Conservation (phyloP, 2,888 invertebrate genomes). For the Oeneis ivallda region DNA sequence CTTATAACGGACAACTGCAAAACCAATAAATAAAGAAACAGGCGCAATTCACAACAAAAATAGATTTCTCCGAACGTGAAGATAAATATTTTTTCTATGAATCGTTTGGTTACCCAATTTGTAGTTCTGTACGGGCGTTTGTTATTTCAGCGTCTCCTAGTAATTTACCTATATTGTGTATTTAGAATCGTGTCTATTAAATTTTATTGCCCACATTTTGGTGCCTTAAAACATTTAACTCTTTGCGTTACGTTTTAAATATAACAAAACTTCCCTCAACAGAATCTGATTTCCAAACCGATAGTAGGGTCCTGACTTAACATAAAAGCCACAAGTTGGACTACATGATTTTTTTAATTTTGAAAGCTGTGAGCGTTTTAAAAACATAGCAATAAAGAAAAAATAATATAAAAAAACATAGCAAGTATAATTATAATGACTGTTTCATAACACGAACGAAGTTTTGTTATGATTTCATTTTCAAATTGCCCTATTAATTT, state of each 20-base stretch:
- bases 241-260: too few relatives aligned
- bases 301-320: too few relatives aligned
- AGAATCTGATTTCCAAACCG: too few relatives aligned
- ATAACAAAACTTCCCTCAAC: too few relatives aligned
- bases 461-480: slow-evolving; percentile 1
- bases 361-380: too few relatives aligned
- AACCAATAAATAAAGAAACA: slow-evolving; percentile 16
- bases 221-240: too few relatives aligned
- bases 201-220: background rate
- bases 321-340: too few relatives aligned
- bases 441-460: background rate
- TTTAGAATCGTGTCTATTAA: slow-evolving; percentile 9
- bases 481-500: background rate
- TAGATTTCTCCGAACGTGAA: slow-evolving; percentile 24
- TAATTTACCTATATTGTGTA: background rate
- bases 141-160: slow-evolving; percentile 17
- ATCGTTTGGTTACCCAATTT: slow-evolving; percentile 40
- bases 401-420: too few relatives aligned
- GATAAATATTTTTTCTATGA: slow-evolving; percentile 42
- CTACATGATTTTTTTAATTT: too few relatives aligned
- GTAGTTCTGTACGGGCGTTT: slow-evolving; percentile 4
- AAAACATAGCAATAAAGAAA: too few relatives aligned
- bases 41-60: slow-evolving; percentile 17
- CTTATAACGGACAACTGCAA: background rate
- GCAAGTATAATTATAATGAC: too few relatives aligned